A percentile compares a stretch with the other conserved stretches of the same genome.
Evolutionary conservation across 2,113 vertebrate species (phyloP).

Genomic region (Protobothrops mucrosquamatus): DNA sequence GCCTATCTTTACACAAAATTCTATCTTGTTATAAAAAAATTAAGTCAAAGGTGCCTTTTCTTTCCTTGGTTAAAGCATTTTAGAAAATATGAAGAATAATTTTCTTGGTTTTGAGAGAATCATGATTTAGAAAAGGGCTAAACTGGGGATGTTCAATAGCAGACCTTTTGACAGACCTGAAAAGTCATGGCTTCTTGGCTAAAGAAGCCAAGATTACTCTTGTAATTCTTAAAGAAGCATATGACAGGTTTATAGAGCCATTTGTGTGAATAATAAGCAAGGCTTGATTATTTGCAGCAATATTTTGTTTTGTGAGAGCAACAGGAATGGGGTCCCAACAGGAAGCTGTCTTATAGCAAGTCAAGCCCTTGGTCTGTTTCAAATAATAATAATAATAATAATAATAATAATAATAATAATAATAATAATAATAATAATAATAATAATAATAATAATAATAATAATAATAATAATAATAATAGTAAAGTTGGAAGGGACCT

Average conservation of each 20-base stretch:
- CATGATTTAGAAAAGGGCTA: background rate
- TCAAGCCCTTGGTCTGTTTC: background rate
- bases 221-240: background rate
- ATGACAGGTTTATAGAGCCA: constrained; percentile 5
- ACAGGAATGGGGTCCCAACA: background rate
- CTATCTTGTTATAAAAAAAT: background rate
- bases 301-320: background rate
- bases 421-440: too few species aligned
- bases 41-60: background rate
- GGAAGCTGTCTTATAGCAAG: background rate
- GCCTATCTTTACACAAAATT: background rate
- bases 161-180: background rate
- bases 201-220: background rate
- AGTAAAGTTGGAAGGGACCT: too few species aligned
- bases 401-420: too few species aligned
- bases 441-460: too few species aligned
- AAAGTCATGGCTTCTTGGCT: background rate
- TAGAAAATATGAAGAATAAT: background rate
- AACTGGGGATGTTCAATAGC: background rate
- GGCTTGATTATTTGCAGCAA: constrained; percentile 5
- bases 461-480: too few species aligned
- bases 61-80: background rate
- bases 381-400: too few species aligned
- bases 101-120: background rate
- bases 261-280: background rate